A percentile compares a stretch with the other conserved stretches of the same genome.
Conservation (phyloP, 2,888 invertebrate species). For the Chaetoderma sp. region DNA sequence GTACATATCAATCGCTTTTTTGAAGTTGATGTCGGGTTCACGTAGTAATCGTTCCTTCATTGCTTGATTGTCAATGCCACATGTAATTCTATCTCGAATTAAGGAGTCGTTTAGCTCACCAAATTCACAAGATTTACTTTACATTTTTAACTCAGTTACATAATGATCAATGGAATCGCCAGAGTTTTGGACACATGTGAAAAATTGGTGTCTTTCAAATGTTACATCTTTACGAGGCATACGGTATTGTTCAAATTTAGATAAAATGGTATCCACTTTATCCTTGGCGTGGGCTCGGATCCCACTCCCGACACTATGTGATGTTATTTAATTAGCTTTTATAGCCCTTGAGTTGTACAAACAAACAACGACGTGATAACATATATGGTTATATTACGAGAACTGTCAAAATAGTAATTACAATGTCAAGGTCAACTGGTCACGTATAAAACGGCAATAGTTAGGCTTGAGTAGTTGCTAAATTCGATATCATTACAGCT, state of each 20-base stretch:
- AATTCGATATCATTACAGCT: no score
- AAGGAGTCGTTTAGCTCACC: background rate
- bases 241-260: conserved; percentile 9
- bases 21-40: conserved; percentile 14
- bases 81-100: conserved; percentile 3
- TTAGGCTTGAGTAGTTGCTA: no score
- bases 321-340: no score
- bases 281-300: no score
- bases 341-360: no score
- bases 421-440: no score
- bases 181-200: background rate
- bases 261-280: background rate
- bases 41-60: conserved; percentile 11
- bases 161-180: conserved; percentile 12
- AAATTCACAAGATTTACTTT: conserved; percentile 3
- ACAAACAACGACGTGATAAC: no score
- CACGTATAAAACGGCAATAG: no score
- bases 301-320: no score
- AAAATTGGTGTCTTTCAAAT: conserved; percentile 11
- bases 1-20: conserved; percentile 1
- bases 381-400: no score
- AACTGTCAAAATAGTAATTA: no score
- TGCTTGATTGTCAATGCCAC: background rate
- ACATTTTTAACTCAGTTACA: conserved; percentile 7
- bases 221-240: conserved; percentile 17